Percentiles rank a stretch among this genome's conserved stretches.
phyloP scores from a whole-genome alignment of 2,113 vertebrate genomes.

The Melanerpes aurifrons region DNA sequence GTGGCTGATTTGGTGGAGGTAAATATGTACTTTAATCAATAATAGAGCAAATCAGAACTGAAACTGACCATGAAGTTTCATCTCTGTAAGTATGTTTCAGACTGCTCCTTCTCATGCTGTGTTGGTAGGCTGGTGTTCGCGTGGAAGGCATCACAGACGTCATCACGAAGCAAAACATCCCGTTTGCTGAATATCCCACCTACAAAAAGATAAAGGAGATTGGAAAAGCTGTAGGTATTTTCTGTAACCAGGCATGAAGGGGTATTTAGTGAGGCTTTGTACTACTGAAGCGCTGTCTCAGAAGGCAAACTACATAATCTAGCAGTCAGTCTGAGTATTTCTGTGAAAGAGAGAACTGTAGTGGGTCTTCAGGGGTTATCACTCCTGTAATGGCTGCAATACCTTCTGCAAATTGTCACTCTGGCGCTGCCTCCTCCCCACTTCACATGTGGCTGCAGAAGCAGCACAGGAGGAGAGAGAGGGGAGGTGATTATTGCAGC shows the following conservation, averaged over 20 bases:
- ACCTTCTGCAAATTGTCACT: not conserved
- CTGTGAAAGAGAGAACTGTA: not conserved
- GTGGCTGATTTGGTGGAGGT: constrained; percentile 85
- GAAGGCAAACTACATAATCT: not conserved
- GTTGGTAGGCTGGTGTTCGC: constrained; percentile 77
- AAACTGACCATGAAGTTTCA: not conserved
- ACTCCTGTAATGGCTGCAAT: accelerated
- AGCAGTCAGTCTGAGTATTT: not conserved
- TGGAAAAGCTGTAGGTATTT: constrained; percentile 78
- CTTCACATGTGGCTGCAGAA: not conserved
- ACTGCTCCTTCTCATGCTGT: not conserved
- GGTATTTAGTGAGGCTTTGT: not conserved
- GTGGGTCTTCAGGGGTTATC: not conserved
- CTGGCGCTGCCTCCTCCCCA: not conserved
- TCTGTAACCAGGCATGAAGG: accelerated
- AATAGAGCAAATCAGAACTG: not conserved
- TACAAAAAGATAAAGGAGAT: constrained; percentile 82
- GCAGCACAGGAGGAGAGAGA: not conserved
- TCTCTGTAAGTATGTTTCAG: not conserved
- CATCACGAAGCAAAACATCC: constrained; percentile 69
- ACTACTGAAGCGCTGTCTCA: not conserved
- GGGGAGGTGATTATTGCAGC: too few species aligned
- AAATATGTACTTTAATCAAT: constrained; percentile 28
- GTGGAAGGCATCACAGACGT: constrained; percentile 83
- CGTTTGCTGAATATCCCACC: constrained; percentile 46